Base-by-base conservation (phyloP, 2,113 vertebrate genomes). In the Peromyscus maniculatus region DNA sequence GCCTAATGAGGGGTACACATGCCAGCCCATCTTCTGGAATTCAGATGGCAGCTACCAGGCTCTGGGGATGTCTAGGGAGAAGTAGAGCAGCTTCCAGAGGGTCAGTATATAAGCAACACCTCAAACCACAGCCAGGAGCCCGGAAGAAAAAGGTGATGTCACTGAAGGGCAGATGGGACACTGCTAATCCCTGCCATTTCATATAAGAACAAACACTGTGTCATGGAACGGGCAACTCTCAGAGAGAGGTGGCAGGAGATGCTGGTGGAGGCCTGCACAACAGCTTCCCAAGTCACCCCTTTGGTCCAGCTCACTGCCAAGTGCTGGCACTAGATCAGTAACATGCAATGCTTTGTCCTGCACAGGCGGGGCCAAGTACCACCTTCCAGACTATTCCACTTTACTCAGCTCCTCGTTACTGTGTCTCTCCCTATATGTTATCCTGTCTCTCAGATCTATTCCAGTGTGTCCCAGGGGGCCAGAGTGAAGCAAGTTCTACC, bases 401-500 rank as follows among this genome's bases (percentile, higher is more conserved):
- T 95, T 67, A 95, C 55, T 77, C 78, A 28, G 74, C 62, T 77
- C 67, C 75, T 28, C 3, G 66, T 79, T 92, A 87, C 43, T 43
- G 39, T 31, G 28, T 79, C 97, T 94, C 87, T 67, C 83, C 11
- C 11, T 36, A 64, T 80, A 71, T 82, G 77, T 94, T 89, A 80
- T 59, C 80, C 82, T 74, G 94, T 91, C 96, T 92, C 89, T 96
- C 72, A 86, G 52, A 69, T 87, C 91, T 97, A 71, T 95, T 97
- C 87, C 87, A 7, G 16, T 16, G 71, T 80, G 93, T 95, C 98
- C 95, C 97, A 69, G n/a, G 84, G n/a, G 95, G 95, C 92, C 90
- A 36, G 69, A 0, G 0, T 95, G 96, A 97, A 97, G 96, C 94
- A 98, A 98, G 82, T 87, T 95, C 94, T 91, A 39, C 77, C 72